These are phyloP conservation scores for Coregonus sp. DNA, from an alignment of 2,797 vertebrate genomes.

Conservation along the genomic window DNA sequence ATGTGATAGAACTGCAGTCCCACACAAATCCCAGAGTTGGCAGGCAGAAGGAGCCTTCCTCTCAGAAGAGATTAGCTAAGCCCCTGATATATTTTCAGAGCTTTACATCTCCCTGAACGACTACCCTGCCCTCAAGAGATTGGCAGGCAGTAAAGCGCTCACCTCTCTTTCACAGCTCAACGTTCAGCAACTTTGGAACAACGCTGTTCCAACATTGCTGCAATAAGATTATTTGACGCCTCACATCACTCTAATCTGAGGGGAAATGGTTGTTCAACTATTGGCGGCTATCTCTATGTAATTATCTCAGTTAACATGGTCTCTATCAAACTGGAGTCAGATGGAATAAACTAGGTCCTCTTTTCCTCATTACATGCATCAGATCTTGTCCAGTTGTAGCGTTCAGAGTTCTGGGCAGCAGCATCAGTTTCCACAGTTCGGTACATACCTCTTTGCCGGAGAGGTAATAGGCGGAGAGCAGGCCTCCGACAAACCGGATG, in stretches of 20 bases:
- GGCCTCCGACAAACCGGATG: slow-evolving; percentile 95
- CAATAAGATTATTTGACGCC: background rate
- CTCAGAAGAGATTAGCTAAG: slow-evolving; percentile 2
- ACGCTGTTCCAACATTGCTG: too few species aligned
- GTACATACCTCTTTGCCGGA: slow-evolving; percentile 94
- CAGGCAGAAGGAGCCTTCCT: slow-evolving; percentile 11
- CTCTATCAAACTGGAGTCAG: background rate
- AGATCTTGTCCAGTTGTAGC: background rate
- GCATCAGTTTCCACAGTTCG: background rate
- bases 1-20: background rate
- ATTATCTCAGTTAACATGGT: background rate
- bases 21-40: background rate
- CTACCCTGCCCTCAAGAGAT: background rate
- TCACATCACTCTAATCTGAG: background rate
- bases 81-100: slow-evolving; percentile 9
- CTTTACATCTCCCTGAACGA: slow-evolving; percentile 1
- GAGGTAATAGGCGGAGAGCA: slow-evolving; percentile 96
- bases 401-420: background rate
- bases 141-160: background rate
- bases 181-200: background rate
- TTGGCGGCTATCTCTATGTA: background rate
- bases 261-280: background rate
- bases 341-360: background rate
- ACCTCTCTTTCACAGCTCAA: background rate
- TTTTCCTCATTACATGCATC: background rate